phyloP scores from a whole-genome alignment of 2,113 vertebrate genomes.

The Pica pica region DNA sequence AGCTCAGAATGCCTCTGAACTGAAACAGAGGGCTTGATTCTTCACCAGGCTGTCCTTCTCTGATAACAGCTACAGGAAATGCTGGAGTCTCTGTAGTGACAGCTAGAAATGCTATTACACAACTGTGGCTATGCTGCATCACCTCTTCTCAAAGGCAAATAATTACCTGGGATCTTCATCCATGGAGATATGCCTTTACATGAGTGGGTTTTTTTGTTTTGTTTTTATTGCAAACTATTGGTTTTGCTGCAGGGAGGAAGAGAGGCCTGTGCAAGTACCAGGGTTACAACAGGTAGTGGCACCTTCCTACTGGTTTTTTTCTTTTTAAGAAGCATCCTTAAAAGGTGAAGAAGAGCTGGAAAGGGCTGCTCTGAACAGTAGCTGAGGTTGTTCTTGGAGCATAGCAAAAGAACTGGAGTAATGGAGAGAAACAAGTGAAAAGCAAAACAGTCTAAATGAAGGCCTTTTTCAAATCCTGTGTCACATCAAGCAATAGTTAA shows the following conservation, averaged over 20 bases:
- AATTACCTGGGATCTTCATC: neutral
- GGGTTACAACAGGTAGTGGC: neutral
- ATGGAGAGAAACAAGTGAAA: neutral
- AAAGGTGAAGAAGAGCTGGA: neutral
- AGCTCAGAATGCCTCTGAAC: neutral
- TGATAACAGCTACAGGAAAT: neutral
- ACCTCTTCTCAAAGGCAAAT: neutral
- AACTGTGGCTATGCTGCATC: neutral
- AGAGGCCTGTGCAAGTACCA: neutral
- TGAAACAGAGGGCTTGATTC: neutral
- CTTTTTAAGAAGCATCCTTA: neutral
- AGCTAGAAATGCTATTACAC: neutral
- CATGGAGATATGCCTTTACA: neutral
- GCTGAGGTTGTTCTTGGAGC: neutral
- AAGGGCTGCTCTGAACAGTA: neutral
- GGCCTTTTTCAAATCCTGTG: neutral
- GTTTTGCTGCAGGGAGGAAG: neutral
- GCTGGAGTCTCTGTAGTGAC: neutral
- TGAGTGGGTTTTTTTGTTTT: neutral
- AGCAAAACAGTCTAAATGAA: neutral
- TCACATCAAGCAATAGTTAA: neutral
- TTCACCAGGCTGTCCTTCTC: neutral
- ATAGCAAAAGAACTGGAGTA: neutral
- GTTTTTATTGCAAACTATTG: neutral
- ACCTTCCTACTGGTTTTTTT: neutral